Evolutionary conservation across 1,140 invertebrate species (phyloP).

Genomic region (Lordiphosa stackelbergi): DNA sequence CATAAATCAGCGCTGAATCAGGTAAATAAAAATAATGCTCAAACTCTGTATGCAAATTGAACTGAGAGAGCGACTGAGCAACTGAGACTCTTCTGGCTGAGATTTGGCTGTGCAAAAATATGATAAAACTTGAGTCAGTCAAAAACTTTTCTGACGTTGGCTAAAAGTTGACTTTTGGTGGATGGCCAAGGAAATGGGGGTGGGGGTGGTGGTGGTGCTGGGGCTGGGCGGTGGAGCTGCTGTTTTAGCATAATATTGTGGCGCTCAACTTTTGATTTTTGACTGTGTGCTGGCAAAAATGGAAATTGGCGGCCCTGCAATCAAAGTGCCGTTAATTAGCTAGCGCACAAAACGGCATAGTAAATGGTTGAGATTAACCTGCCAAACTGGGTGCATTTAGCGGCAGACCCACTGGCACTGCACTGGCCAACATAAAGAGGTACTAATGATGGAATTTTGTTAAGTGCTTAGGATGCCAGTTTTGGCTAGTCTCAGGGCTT

Average conservation of each 20-base stretch:
- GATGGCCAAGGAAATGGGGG: conserved; percentile 18
- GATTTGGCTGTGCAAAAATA: conserved; percentile 63
- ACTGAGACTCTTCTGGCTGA: conserved; percentile 42
- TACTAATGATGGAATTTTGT: neutral
- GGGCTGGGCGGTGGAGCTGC: neutral
- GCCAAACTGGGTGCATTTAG: neutral
- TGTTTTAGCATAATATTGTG: conserved; percentile 62
- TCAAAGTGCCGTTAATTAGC: conserved; percentile 52
- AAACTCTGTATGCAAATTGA: conserved; percentile 73
- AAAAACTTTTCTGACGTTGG: conserved; percentile 52
- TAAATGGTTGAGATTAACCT: conserved; percentile 25
- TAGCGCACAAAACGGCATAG: conserved; percentile 43
- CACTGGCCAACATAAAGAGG: too few relatives aligned
- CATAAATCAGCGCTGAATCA: conserved; percentile 74
- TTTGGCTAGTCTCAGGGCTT: neutral
- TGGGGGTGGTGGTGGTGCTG: neutral
- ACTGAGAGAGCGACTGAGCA: conserved; percentile 32
- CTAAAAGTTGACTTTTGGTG: conserved; percentile 40
- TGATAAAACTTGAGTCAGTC: conserved; percentile 68
- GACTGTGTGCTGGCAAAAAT: conserved; percentile 23
- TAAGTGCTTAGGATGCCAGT: neutral
- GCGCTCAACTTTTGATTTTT: conserved; percentile 42
- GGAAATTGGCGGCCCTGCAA: conserved; percentile 23
- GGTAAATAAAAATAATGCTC: conserved; percentile 76
- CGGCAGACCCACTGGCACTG: too few relatives aligned